Base-by-base conservation (phyloP, 2,113 vertebrate species). In the Mustela lutreola region DNA sequence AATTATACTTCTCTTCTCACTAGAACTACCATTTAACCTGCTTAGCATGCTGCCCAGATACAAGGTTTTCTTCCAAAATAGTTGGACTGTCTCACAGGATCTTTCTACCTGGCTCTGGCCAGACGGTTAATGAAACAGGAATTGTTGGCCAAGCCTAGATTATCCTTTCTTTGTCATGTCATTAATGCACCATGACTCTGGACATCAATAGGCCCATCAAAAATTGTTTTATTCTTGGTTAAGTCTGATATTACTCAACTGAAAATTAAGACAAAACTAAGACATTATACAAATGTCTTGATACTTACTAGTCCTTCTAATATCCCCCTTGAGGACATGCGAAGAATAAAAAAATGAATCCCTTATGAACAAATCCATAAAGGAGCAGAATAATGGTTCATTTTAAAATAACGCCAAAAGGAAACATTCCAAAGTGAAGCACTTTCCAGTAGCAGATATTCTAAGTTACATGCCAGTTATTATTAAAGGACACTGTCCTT, bases 221-320 rank as follows among this genome's bases (percentile, higher is more conserved):
- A 92, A 84, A 73, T 87, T 83, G 39, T 94, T 94, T 94, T 56
- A 92, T 36, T 95, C 26, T 11, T 71, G 10, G 50, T 70, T 85
- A 82, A 89, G 33, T 70, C 11, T 95, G 92, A 48, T 94, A 67
- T 96, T 81, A 90, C 22, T 45, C 67, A 58, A 1, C 10, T 22
- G 81, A 96, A 97, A 97, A 48, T 28, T 75, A 87, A 92, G 80
- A 26, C 63, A 90, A 83, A 88, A 24, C 24, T 39, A 39, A 39
- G 39, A 39, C 39, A 39, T 82, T 56, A 75, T 56, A 18, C 67
- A 95, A 58, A 95, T 93, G 24, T 70, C 67, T 90, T 53, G 9
- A 28, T 62, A n/a, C n/a, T 93, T 95, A 85, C 36, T 65, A 22
- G 33, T 80, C n/a, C 42, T 97, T 56, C 24, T 95, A 11, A 83